Evolutionary conservation across 2,888 invertebrate species (phyloP), one percentile per base, ranked within the genome.

Genomic region (Sesamia inferens): DNA sequence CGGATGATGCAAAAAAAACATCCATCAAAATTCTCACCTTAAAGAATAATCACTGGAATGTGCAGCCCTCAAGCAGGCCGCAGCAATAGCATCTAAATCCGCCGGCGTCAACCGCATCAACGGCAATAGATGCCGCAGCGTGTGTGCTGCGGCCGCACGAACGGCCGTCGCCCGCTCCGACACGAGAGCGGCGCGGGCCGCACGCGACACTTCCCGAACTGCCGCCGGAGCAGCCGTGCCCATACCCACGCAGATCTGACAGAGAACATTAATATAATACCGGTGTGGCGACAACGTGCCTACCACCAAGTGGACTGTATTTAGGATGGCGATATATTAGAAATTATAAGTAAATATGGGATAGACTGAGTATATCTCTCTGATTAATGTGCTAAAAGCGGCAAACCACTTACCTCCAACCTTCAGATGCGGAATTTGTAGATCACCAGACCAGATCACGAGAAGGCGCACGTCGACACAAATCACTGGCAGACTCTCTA

Each of bases 161-260:
- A 99, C 99, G 24, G 98, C 97, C 97, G 99, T 97, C 2, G 99
- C 98, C 68, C 99, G 97, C 93, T 99, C 99, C 24, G 98, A 98
- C 78, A 99, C 96, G 82, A 99, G 98, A 86, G 98, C 97, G 4
- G 91, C 84, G 85, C 98, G 97, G 7, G 98, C 98, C 14, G 99
- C 98, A 92, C 99, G 99, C 88, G 98, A 99, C 85, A 99, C 98
- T 88, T 99, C 99, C 97, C 87, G 98, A 97, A 96, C 98, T 97
- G 86, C 97, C 0, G 90, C 91, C 0, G 94, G 97, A 31, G 99
- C 99, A 10, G 99, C 99, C 47, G 97, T 98, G 65, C 99, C 99
- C 98, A 99, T 99, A 42, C 99, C 99, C 73, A 98, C 97, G 90
- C 98, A 98, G 71, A 98, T 97, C 97, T 97, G 83, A 22, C 13